These are phyloP conservation scores for Macrophya alboannulata DNA, from an alignment of 2,888 invertebrate genomes.

Conservation along the genomic window DNA sequence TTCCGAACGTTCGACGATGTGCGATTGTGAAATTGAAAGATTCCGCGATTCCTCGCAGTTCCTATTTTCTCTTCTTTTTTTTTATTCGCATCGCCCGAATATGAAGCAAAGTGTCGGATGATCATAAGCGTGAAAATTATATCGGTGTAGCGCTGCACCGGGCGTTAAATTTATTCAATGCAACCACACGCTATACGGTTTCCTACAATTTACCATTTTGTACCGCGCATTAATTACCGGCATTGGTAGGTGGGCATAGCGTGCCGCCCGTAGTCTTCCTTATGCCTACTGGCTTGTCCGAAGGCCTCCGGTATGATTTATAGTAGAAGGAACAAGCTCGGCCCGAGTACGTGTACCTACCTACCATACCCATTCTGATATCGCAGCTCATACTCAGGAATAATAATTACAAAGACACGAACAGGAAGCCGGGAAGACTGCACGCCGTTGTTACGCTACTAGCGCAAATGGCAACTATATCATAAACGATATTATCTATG, in stretches of 20 bases:
- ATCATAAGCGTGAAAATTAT: slow-evolving; percentile 47
- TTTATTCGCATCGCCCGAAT: background rate
- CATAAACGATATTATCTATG: slow-evolving; percentile 52
- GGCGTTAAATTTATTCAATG: slow-evolving; percentile 48
- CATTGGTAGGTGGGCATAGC: slow-evolving; percentile 15
- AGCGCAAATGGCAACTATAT: slow-evolving; percentile 25
- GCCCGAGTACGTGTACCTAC: slow-evolving; percentile 57
- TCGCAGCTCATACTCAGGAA: background rate
- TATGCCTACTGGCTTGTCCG: slow-evolving; percentile 71
- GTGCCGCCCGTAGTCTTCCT: slow-evolving; percentile 67
- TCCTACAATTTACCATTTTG: slow-evolving; percentile 56
- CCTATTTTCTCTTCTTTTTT: background rate
- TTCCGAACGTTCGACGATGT: too few species aligned
- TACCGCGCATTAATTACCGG: slow-evolving; percentile 50
- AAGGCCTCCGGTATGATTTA: slow-evolving; percentile 42
- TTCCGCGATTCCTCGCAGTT: too few species aligned
- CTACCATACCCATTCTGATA: slow-evolving; percentile 43
- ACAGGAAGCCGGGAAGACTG: slow-evolving; percentile 42
- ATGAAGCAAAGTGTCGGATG: too few species aligned
- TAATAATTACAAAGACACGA: slow-evolving; percentile 49
- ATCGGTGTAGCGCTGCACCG: slow-evolving; percentile 12
- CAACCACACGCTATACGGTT: slow-evolving; percentile 41
- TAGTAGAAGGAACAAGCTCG: slow-evolving; percentile 25
- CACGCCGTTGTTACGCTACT: slow-evolving; percentile 43
- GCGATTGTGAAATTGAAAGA: too few species aligned